phyloP scores from a whole-genome alignment of 2,888 invertebrate species.

The Xylocampa areola region DNA sequence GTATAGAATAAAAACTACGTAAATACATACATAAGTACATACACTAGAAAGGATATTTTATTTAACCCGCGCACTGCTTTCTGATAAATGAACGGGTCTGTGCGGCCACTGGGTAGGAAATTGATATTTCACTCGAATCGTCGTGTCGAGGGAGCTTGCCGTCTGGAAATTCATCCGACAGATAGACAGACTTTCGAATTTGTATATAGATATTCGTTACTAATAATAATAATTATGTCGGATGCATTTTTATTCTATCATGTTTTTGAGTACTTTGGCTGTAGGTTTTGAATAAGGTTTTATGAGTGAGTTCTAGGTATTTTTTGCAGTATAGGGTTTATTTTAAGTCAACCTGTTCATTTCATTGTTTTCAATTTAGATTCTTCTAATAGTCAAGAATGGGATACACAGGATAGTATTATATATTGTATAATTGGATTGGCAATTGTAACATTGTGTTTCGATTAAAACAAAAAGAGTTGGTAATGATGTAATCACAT shows the following conservation, averaged over 20 bases:
- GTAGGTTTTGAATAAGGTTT: too few relatives aligned
- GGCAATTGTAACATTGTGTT: too few relatives aligned
- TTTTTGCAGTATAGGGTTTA: too few relatives aligned
- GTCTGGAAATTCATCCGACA: constrained; percentile 56
- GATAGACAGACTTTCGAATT: constrained; percentile 55
- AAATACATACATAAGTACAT: not conserved
- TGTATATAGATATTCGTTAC: constrained; percentile 42
- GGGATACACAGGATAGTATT: too few relatives aligned
- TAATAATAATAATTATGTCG: constrained; percentile 30
- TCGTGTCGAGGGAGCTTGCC: constrained; percentile 59
- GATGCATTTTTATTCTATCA: not conserved
- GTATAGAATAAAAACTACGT: constrained; percentile 29
- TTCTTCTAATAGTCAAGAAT: too few relatives aligned
- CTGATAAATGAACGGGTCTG: constrained; percentile 76
- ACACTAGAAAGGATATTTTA: constrained; percentile 60
- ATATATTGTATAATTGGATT: too few relatives aligned
- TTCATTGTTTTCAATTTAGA: too few relatives aligned
- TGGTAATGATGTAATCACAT: too few relatives aligned
- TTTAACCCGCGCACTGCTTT: constrained; percentile 67
- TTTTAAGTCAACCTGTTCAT: too few relatives aligned
- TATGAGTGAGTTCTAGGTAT: too few relatives aligned
- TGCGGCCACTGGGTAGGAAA: constrained; percentile 76
- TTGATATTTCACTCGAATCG: constrained; percentile 82
- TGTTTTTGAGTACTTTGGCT: not conserved
- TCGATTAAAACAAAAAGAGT: too few relatives aligned